These are phyloP conservation scores for Nebria brevicollis DNA, from an alignment of 2,888 invertebrate species.

Conservation along the genomic window DNA sequence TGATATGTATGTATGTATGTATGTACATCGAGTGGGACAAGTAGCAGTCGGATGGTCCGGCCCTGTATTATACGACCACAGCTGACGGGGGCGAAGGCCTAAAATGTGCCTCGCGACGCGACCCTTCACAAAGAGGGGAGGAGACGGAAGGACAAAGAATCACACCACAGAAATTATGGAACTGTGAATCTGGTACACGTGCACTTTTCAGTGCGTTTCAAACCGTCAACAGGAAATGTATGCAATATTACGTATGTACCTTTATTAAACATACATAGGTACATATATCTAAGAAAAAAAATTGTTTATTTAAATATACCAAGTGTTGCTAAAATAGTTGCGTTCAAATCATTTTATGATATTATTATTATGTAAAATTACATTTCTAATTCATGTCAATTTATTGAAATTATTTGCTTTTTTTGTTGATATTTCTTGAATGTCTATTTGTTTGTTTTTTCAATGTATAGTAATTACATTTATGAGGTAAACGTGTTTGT, in stretches of 20 bases:
- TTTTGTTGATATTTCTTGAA: no score
- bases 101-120: slow-evolving; percentile 21
- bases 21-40: neutral
- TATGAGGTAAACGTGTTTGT: no score
- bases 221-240: slow-evolving; percentile 13
- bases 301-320: no score
- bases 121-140: slow-evolving; percentile 46
- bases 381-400: no score
- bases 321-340: no score
- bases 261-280: no score
- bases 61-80: slow-evolving; percentile 56
- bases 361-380: no score
- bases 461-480: no score
- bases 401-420: no score
- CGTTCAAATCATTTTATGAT: no score
- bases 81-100: slow-evolving; percentile 44
- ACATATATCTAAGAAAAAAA: no score
- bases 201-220: slow-evolving; percentile 50
- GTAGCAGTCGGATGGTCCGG: slow-evolving; percentile 13
- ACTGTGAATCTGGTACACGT: slow-evolving; percentile 52
- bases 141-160: slow-evolving; percentile 51
- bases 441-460: no score
- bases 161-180: slow-evolving; percentile 55
- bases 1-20: neutral
- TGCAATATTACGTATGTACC: neutral